Evolutionary conservation across 2,113 vertebrate genomes (phyloP).

Genomic region (Lanius ludovicianus): DNA sequence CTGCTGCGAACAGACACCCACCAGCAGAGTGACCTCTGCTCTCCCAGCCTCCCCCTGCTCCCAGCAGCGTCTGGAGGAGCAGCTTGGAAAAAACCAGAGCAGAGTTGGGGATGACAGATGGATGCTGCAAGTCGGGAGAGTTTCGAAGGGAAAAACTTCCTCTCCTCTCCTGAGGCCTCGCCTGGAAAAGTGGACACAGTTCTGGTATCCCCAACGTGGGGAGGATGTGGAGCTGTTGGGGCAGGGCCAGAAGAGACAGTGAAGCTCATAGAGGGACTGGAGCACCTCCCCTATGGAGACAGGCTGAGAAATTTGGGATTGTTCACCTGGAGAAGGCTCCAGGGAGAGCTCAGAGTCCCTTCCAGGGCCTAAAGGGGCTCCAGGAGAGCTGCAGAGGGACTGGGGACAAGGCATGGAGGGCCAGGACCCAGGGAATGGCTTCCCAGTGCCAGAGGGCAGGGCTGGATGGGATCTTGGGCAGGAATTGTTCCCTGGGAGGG

Average conservation of each 20-base stretch:
- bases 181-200: not conserved
- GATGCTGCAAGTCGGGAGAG: not conserved
- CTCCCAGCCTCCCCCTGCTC: not conserved
- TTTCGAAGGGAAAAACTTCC: not conserved
- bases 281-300: not conserved
- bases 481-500: not conserved
- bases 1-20: not conserved
- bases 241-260: not conserved
- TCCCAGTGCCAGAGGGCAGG: not conserved
- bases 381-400: not conserved
- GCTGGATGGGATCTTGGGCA: fast-evolving
- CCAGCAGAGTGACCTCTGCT: not conserved
- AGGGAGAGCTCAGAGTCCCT: not conserved
- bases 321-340: not conserved
- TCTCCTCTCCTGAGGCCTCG: not conserved
- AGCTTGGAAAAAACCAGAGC: not conserved
- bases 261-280: not conserved
- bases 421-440: not conserved
- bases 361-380: fast-evolving
- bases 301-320: not conserved
- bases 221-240: not conserved
- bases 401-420: not conserved
- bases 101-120: not conserved
- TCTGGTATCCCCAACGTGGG: not conserved
- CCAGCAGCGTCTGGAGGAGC: not conserved